A percentile compares a stretch with the other conserved stretches of the same genome.
These are phyloP conservation scores for Axea sp. DNA, from an alignment of 2,888 invertebrate species.

Conservation along the genomic window DNA sequence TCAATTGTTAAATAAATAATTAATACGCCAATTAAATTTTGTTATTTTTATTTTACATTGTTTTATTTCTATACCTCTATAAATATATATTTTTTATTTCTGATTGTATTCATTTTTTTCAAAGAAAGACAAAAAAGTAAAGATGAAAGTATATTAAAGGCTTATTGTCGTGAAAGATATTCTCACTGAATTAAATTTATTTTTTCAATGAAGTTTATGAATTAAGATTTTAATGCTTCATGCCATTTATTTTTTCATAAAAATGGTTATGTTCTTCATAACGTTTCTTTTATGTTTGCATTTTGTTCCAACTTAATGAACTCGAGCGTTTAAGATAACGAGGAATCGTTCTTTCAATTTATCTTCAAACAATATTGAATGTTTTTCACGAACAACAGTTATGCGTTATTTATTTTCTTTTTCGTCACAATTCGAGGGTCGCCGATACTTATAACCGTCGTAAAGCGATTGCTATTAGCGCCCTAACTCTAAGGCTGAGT, in stretches of 20 bases:
- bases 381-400: conserved; percentile 26
- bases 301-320: conserved; percentile 18
- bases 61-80: no score
- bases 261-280: not conserved
- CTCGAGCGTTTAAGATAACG: conserved; percentile 23
- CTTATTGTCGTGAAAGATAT: no score
- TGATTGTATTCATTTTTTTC: no score
- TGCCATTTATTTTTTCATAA: conserved; percentile 17
- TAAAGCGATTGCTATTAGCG: conserved; percentile 59
- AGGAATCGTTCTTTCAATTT: conserved; percentile 31
- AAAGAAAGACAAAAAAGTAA: no score
- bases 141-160: no score
- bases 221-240: conserved; percentile 25
- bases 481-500: conserved; percentile 54
- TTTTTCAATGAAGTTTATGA: not conserved
- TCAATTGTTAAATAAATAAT: no score
- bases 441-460: conserved; percentile 36
- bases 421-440: conserved; percentile 35
- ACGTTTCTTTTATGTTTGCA: conserved; percentile 9
- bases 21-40: no score
- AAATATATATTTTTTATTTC: no score
- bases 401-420: conserved; percentile 32
- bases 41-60: no score
- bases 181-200: conserved; percentile 20
- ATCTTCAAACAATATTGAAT: conserved; percentile 38